Base-by-base conservation (phyloP, 2,113 vertebrate genomes). In the Ophthalmolycus amberensis region DNA sequence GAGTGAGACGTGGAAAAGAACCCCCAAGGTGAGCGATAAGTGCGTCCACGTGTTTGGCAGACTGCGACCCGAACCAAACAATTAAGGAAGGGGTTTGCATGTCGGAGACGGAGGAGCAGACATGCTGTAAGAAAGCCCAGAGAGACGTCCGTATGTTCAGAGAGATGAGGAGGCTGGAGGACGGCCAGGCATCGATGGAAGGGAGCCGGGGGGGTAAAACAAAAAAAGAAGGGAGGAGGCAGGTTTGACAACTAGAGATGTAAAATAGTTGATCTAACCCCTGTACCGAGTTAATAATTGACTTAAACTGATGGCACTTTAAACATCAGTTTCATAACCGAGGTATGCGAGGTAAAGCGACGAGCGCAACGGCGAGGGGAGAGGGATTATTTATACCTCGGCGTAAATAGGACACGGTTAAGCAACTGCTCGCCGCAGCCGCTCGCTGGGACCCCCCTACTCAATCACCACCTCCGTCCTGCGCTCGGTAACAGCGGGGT, bases 21-120 rank as follows among this genome's bases (percentile, higher is more conserved):
- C n/a, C 89, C 88, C 71, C 77, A 81, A 91, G 91, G 87, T 90
- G 87, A 90, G 88, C 48, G n/a, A 52, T 92, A 92, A 92, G 85
- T 91, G 85, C 9, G 85, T 87, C 88, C 93, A 93, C 84, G 85
- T 92, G 89, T 94, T 93, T 85, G 85, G 84, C 85, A 75, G 75
- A 58, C 80, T 29, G 66, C 34, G 44, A 67, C 83, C 71, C 67
- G 81, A 87, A 74, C 71, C 69, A 87, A 87, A 86, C 84, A 88
- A 83, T 85, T 84, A 86, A 12, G 83, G 88, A 80, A 79, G 82
- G 70, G 78, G 68, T 66, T 68, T 78, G 82, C 76, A 79, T 88
- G 89, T 89, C 87, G 48, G 48, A 89, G 82, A 82, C 84, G 63
- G 15, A 79, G 63, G 75, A 75, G 80, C 68, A 82, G 83, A 83